Base-by-base conservation (phyloP, 2,888 invertebrate genomes). In the Chromoteleia sp. region DNA sequence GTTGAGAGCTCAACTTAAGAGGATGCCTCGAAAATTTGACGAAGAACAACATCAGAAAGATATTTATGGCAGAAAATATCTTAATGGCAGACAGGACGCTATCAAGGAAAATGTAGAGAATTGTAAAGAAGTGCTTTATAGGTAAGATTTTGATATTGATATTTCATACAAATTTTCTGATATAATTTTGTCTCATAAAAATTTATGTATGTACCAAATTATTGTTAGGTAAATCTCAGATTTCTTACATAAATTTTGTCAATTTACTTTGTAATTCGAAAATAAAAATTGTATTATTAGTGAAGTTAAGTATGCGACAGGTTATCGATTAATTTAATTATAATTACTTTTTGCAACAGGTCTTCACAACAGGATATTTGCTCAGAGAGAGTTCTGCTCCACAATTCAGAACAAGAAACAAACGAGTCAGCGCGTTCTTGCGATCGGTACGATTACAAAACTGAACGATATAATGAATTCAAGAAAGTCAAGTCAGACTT, bases 1-100 rank as follows among this genome's bases (percentile, higher is more conserved):
- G 93, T 89, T 93, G 65, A 88, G 93, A 39, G 91, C 91, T 0
- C 91, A 92, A 48, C 84, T 92, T 4, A 92, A 92, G 56, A 87
- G 91, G 33, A 91, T 90, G 4, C 90, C 91, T 0, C 84, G 91
- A 15, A 91, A 91, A 43, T 83, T 89, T 17, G 91, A 91, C 14
- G 91, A 92, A 25, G 89, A 88, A 43, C 89, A 91, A 12, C 88
- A 84, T 0, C 83, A 81, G 2, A 90, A 91, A 45, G 88, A 91
- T 7, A 79, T 88, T 2, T 89, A 88, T 59, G 39, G 84, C 19
- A 82, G 88, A n/a, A 89, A 89, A 5, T 91, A 88, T 43, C 50
- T 68, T n/a, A 82, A 67, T n/a, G 79, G 8, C 17, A 86, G 90
- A 12, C 91, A 89, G 21, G 89, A 89, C 19, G 85, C 88, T 12